These are phyloP conservation scores for Mastacembelus armatus DNA, from an alignment of 2,797 vertebrate species.

Conservation along the genomic window DNA sequence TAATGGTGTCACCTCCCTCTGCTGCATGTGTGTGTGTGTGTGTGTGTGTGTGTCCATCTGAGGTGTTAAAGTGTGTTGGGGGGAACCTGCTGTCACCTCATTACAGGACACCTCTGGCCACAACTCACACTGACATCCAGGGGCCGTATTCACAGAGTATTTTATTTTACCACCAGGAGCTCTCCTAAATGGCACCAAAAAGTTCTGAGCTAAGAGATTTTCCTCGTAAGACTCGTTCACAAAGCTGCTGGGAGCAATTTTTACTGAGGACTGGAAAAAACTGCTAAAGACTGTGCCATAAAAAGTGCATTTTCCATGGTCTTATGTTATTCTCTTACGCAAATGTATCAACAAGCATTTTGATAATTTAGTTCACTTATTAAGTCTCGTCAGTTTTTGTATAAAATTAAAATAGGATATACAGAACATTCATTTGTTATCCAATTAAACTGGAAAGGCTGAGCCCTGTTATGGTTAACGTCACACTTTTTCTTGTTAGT, in stretches of 20 bases:
- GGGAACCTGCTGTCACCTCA: slow-evolving; percentile 78
- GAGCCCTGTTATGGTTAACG: no score
- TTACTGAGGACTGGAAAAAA: slow-evolving; percentile 27
- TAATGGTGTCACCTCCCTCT: slow-evolving; percentile 65
- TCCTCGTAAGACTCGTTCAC: slow-evolving; percentile 24
- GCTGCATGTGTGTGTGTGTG: slow-evolving; percentile 32
- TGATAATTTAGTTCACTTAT: no score
- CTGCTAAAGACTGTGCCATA: slow-evolving; percentile 11
- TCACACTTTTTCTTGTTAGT: no score
- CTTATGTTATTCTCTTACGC: background rate
- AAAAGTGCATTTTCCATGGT: slow-evolving; percentile 5
- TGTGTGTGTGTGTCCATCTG: slow-evolving; percentile 37
- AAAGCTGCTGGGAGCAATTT: slow-evolving; percentile 43
- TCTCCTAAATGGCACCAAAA: slow-evolving; percentile 58
- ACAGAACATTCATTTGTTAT: no score
- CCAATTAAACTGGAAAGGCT: no score
- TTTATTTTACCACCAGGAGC: slow-evolving; percentile 62
- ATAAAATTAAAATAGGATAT: no score
- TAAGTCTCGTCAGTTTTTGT: no score
- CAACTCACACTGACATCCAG: slow-evolving; percentile 74
- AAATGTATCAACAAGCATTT: background rate
- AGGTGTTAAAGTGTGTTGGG: slow-evolving; percentile 66
- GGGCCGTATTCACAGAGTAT: slow-evolving; percentile 46
- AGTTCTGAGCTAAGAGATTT: slow-evolving; percentile 53
- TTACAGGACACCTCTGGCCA: slow-evolving; percentile 68